Percentiles rank a stretch among this genome's conserved stretches.
These are phyloP conservation scores for Falco peregrinus DNA, from an alignment of 2,797 vertebrate species.

Conservation along the genomic window DNA sequence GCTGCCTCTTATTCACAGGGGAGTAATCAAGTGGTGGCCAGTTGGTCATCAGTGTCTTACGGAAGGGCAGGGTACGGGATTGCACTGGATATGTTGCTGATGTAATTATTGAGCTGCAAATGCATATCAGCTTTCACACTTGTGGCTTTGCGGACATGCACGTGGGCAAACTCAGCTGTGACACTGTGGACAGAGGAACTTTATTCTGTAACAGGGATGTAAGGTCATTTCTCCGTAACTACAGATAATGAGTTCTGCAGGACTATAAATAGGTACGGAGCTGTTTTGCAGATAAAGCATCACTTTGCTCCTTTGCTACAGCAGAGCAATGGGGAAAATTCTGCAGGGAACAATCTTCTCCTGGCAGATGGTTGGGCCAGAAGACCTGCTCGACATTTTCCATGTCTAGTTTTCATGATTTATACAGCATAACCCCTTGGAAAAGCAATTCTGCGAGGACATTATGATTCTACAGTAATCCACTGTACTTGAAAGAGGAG, in stretches of 20 bases:
- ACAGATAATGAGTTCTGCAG: constrained; percentile 42
- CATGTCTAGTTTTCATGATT: constrained; percentile 53
- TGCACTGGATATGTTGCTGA: background rate
- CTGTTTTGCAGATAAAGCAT: constrained; percentile 42
- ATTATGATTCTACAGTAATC: constrained; percentile 11
- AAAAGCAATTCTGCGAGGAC: constrained; percentile 37
- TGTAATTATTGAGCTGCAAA: background rate
- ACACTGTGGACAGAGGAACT: background rate
- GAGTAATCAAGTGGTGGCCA: background rate
- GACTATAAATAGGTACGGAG: background rate
- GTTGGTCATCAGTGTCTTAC: background rate
- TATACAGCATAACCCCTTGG: background rate
- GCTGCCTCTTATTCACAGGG: background rate
- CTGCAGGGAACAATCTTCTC: constrained; percentile 53
- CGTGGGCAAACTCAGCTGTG: background rate
- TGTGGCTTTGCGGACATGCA: background rate
- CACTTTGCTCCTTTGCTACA: background rate
- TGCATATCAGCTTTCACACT: background rate
- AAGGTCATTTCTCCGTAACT: background rate
- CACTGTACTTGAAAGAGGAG: background rate
- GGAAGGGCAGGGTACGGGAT: background rate
- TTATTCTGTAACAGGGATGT: background rate
- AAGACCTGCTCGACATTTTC: constrained; percentile 23
- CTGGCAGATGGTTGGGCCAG: constrained; percentile 28
- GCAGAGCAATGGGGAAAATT: constrained; percentile 12